Evolutionary conservation across 2,888 invertebrate species (phyloP), one percentile per base, ranked within the genome.

Genomic region (Machimus atricapillus): DNA sequence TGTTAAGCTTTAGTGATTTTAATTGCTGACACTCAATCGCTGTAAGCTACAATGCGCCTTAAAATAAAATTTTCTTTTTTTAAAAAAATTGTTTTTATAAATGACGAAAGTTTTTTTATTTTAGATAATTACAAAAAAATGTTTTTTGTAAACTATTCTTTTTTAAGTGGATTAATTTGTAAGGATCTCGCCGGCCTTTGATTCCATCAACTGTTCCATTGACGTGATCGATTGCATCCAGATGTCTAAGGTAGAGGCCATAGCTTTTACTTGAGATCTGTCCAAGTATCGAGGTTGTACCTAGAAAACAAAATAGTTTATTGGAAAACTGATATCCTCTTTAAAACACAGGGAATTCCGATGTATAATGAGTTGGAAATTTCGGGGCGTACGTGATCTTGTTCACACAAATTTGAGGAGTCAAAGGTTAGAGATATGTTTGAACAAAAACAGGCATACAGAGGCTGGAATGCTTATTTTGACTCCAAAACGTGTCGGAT

Each of bases 221-320:
- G 91, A 91, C 19, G 91, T 92, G 66, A 93, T 93, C 76, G 93
- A 91, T 27, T 91, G 90, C 92, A 92, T 93, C 93, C 93, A 93
- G 34, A 91, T 89, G 87, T 93, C 93, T 88, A 93, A 88, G 1
- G 92, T 92, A 73, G 90, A 90, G 6, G 92, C 93, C 93, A 93
- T 93, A 34, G 90, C 90, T 23, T 91, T 91, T 8, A 93, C 92
- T 90, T 93, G 93, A 34, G 90, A 89, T 82, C 92, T 93, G 91
- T 96, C 94, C n/a, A 96, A 93, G 6, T 96, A 96, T 89, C 96
- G 93, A 5, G 96, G 96, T 91, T 96, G 96, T n/a, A 96, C 91
- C 91, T 91, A n/a, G 1, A 27, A 56, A 77, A 40, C 1, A 9
- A 19, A 74, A 27, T 74, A 16, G 5, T 31, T 74, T 34, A 74